Base-by-base conservation (phyloP, 2,888 invertebrate genomes). In the Heliconius ismenius region DNA sequence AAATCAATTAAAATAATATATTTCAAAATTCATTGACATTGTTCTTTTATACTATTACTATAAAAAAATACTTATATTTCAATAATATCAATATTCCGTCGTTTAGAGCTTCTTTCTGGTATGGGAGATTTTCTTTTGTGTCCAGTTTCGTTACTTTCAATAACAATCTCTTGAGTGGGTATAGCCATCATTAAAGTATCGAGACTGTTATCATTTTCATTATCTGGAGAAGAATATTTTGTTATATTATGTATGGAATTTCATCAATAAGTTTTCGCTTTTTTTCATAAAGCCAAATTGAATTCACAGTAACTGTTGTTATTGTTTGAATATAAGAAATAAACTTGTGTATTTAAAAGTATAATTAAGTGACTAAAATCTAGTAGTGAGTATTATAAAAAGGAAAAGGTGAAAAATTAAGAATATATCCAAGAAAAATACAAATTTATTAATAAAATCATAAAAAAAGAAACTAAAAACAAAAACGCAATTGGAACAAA, bases 121-220 rank as follows among this genome's bases (percentile, higher is more conserved):
- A 79, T 82, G 0, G 91, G 90, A 3, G 92, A 89, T 80, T 87
- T 90, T 78, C 92, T 83, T 81, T 92, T 91, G 54, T 83, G 80
- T 18, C 77, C 81, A 3, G 80, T 49, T 21, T 49, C 79, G 39
- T 76, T 83, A 73, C 87, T 86, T 60, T 88, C 89, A 13, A 88
- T 86, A 75, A 86, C 85, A 15, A 92, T 88, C 75, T 91, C 92
- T 79, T 91, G 93, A 0, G 89, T 88, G 18, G 90, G 89, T 65
- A 92, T 87, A 54, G 87, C 90, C 86, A 91, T 82, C 67, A 93
- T 83, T 18, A 92, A 82, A 21, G 83, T 83, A 84, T 92, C 92
- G 79, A 91, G 82, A 78, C 87, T 88, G 76, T 85, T 85, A 81
- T 83, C 81, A 69, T 86, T 76, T 36, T 88, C 88, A 76, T 87